A percentile compares a stretch with the other conserved stretches of the same genome.
These are phyloP conservation scores for Cacatua alba DNA, from an alignment of 2,113 vertebrate genomes.

Conservation along the genomic window DNA sequence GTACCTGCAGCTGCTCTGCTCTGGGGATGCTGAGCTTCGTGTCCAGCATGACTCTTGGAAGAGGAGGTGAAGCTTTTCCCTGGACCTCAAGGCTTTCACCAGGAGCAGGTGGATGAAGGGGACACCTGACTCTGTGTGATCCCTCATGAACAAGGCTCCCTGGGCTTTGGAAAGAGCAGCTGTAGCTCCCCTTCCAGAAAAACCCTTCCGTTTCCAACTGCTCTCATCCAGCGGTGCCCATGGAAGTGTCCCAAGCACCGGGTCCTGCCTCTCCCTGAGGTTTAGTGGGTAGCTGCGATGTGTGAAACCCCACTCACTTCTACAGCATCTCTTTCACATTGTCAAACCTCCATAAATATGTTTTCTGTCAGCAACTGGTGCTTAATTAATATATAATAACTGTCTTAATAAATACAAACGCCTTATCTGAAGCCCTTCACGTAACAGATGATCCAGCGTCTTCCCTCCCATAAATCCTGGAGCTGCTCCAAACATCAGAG, in stretches of 20 bases:
- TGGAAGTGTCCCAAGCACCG: neutral
- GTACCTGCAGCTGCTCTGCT: neutral
- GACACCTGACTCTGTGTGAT: neutral
- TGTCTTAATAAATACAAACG: constrained; percentile 38
- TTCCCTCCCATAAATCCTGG: constrained; percentile 5
- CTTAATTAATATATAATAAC: constrained; percentile 59
- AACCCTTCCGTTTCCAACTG: neutral
- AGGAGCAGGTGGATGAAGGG: neutral
- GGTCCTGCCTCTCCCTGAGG: neutral
- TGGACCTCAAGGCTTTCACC: neutral
- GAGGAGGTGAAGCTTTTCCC: neutral
- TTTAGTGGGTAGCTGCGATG: neutral
- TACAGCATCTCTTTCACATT: neutral
- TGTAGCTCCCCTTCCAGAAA: neutral
- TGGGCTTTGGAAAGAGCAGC: neutral
- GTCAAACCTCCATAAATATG: constrained; percentile 26
- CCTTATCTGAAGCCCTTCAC: neutral
- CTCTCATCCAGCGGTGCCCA: neutral
- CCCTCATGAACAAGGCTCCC: neutral
- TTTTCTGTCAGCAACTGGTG: constrained; percentile 31
- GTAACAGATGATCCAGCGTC: neutral
- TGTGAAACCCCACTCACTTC: neutral
- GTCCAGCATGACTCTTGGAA: neutral
- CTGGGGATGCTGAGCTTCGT: neutral
- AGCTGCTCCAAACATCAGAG: neutral